Evolutionary conservation across 1,140 invertebrate genomes (phyloP).

Genomic region (Monochamus saltuarius): DNA sequence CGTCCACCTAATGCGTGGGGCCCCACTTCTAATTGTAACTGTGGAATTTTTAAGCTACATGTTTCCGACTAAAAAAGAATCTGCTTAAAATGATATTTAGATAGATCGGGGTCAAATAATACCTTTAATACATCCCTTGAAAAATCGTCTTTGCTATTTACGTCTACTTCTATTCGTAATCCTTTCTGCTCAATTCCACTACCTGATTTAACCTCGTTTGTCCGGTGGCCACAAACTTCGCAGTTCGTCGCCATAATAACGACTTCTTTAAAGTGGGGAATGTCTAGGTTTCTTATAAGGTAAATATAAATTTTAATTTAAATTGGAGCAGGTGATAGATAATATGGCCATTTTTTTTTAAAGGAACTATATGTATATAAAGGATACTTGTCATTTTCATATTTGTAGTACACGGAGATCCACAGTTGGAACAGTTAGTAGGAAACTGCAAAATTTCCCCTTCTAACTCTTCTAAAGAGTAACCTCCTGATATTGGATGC

Average conservation of each 20-base stretch:
- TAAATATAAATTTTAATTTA: conserved; percentile 1
- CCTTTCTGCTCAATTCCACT: conserved; percentile 86
- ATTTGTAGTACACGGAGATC: conserved; percentile 81
- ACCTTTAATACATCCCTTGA: conserved; percentile 91
- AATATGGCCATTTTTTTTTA: too few species aligned
- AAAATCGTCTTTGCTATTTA: conserved; percentile 78
- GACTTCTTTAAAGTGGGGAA: conserved; percentile 96
- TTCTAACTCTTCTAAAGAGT: conserved; percentile 67
- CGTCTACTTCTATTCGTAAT: conserved; percentile 72
- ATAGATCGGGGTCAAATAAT: conserved; percentile 12
- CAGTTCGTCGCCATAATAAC: conserved; percentile 96
- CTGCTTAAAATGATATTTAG: too few species aligned
- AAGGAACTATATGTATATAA: too few species aligned
- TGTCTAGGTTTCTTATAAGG: conserved; percentile 60
- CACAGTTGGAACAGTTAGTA: conserved; percentile 88
- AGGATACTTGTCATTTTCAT: conserved; percentile 92
- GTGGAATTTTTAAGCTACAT: conserved; percentile 83
- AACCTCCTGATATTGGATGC: conserved; percentile 61
- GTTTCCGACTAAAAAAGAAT: conserved; percentile 76
- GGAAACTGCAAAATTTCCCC: conserved; percentile 84
- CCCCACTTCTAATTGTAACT: conserved; percentile 86
- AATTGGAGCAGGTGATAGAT: too few species aligned
- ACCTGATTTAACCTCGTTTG: conserved; percentile 95
- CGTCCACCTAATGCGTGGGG: conserved; percentile 84
- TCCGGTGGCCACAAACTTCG: conserved; percentile 85